A percentile compares a stretch with the other conserved stretches of the same genome.
phyloP scores from a whole-genome alignment of 2,888 invertebrate species.

The Diogma glabrata region DNA sequence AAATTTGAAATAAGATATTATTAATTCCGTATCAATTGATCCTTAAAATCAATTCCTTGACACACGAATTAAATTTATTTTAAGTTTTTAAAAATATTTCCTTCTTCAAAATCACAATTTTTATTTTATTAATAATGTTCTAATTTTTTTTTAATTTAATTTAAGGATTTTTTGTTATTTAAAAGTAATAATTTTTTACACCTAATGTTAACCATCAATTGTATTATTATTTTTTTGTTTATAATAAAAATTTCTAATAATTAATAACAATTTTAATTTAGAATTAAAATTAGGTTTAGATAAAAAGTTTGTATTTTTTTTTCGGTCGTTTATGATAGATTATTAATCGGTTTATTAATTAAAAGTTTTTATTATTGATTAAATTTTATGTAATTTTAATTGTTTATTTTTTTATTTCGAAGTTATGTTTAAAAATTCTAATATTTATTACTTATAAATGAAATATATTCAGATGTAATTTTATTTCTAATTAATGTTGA shows the following conservation, averaged over 20 bases:
- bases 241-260: background rate
- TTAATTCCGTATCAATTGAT: too few relatives aligned
- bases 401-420: background rate
- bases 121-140: background rate
- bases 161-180: background rate
- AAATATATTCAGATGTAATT: too few relatives aligned
- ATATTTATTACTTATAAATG: background rate
- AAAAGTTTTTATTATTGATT: background rate
- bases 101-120: background rate
- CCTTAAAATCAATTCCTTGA: too few relatives aligned
- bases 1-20: too few relatives aligned
- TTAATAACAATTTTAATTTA: slow-evolving; percentile 1
- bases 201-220: slow-evolving; percentile 9
- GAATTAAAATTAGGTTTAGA: too few relatives aligned
- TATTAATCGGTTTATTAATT: background rate
- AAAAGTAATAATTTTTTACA: too few relatives aligned
- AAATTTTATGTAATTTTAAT: background rate
- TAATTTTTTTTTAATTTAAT: background rate
- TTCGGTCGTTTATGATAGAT: slow-evolving; percentile 5
- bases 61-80: slow-evolving; percentile 3
- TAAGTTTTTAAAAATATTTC: background rate
- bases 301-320: too few relatives aligned
- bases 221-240: slow-evolving; percentile 4
- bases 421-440: background rate
- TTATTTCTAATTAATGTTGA: too few relatives aligned